A percentile compares a stretch with the other conserved stretches of the same genome.
phyloP scores from a whole-genome alignment of 1,140 invertebrate species.

The Oncopeltus fasciatus region DNA sequence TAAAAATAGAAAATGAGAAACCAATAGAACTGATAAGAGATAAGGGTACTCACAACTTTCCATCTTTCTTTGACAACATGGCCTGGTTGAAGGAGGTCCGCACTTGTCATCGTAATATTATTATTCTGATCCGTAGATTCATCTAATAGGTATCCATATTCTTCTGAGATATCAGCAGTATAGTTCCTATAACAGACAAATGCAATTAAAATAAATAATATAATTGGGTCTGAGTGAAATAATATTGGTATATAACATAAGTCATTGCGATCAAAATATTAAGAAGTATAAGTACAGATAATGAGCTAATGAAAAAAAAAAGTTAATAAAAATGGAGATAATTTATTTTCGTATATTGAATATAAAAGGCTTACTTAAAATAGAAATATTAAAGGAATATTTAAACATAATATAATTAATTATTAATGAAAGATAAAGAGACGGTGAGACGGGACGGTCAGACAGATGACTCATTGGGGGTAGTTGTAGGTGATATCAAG shows the following conservation, averaged over 20 bases:
- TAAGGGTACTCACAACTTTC: slow-evolving; percentile 63
- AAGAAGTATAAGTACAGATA: too few species aligned
- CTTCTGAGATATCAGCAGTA: slow-evolving; percentile 19
- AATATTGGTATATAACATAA: too few species aligned
- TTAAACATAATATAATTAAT: too few species aligned
- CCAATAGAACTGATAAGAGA: slow-evolving; percentile 4
- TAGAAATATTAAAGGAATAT: too few species aligned
- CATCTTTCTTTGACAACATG: slow-evolving; percentile 95
- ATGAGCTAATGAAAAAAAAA: too few species aligned
- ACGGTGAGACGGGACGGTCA: too few species aligned
- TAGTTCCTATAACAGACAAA: slow-evolving; percentile 22
- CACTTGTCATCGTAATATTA: slow-evolving; percentile 78
- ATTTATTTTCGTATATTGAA: too few species aligned
- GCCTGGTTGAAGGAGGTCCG: slow-evolving; percentile 87
- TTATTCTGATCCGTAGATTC: slow-evolving; percentile 55
- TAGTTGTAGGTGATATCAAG: not conserved
- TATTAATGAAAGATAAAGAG: too few species aligned
- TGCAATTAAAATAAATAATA: not conserved
- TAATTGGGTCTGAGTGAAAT: not conserved
- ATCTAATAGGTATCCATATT: slow-evolving; percentile 32
- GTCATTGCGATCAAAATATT: too few species aligned
- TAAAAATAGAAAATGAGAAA: too few species aligned
- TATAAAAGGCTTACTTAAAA: too few species aligned
- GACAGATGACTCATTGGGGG: not conserved
- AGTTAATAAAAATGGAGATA: too few species aligned